Conservation (phyloP, 1,140 invertebrate species). For the Drosophila triauraria region DNA sequence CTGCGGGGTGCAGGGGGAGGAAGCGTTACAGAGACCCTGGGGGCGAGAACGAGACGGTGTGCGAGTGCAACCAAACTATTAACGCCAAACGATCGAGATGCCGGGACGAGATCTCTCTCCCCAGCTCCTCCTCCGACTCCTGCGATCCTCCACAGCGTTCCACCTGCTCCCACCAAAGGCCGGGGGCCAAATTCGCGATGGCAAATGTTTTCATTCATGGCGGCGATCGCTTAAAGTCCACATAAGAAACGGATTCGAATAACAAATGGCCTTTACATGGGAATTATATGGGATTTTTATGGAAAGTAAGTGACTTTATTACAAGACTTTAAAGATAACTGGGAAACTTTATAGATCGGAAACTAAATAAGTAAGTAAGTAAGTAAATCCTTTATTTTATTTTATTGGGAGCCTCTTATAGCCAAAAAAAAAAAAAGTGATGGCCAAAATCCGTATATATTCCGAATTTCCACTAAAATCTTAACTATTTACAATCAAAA, state of each 20-base stretch:
- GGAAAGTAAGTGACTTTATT: background rate
- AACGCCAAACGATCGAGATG: constrained; percentile 73
- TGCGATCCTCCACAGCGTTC: constrained; percentile 29
- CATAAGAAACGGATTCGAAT: constrained; percentile 11
- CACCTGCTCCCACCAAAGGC: constrained; percentile 66
- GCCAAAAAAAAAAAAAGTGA: no score
- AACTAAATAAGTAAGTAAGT: background rate
- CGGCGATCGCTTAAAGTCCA: constrained; percentile 11
- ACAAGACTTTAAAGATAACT: no score
- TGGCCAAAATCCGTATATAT: no score
- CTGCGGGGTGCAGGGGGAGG: background rate
- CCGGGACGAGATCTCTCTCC: constrained; percentile 33
- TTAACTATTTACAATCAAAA: no score
- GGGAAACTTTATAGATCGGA: background rate
- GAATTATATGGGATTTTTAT: background rate
- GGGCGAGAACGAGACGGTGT: constrained; percentile 29
- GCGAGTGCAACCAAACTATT: constrained; percentile 72
- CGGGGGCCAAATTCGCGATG: constrained; percentile 44
- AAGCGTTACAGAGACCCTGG: background rate
- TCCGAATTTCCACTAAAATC: no score
- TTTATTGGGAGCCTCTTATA: no score
- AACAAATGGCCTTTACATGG: constrained; percentile 14
- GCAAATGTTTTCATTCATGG: constrained; percentile 74
- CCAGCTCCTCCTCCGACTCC: background rate
- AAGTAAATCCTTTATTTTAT: no score